These are phyloP conservation scores for Drosophila greeni DNA, from an alignment of 2,888 invertebrate genomes.

Conservation along the genomic window DNA sequence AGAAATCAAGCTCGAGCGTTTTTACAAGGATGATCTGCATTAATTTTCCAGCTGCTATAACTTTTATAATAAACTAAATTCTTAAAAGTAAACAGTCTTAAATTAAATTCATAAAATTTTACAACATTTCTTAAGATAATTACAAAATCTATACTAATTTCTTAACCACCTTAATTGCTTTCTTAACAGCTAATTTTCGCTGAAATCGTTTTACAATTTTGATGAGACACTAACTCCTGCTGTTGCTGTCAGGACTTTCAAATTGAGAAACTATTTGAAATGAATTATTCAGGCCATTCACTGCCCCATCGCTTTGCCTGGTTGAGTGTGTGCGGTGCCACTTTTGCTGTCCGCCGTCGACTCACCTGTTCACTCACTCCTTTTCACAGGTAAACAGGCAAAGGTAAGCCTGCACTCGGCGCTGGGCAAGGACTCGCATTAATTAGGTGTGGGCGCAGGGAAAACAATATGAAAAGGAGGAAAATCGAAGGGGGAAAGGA, in stretches of 20 bases:
- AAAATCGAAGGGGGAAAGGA: background rate
- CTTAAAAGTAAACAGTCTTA: no score
- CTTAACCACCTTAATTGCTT: background rate
- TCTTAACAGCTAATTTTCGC: background rate
- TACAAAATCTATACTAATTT: background rate
- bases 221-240: background rate
- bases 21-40: no score
- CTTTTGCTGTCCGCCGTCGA: background rate
- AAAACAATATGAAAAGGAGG: conserved; percentile 2
- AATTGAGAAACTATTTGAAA: conserved; percentile 9
- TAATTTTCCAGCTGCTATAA: no score
- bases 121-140: background rate
- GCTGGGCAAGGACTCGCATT: conserved; percentile 25
- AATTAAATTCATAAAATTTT: no score
- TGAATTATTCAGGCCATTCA: conserved; percentile 17
- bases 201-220: conserved; percentile 6
- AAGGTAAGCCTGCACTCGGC: conserved; percentile 14
- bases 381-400: background rate
- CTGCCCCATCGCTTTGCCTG: background rate
- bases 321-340: background rate
- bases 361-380: background rate
- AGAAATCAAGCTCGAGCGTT: no score
- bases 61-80: no score
- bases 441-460: conserved; percentile 28
- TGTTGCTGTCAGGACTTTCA: background rate